Percentiles rank a stretch among this genome's conserved stretches.
Conservation (phyloP, 2,888 invertebrate genomes). For the Tineola bisselliella region DNA sequence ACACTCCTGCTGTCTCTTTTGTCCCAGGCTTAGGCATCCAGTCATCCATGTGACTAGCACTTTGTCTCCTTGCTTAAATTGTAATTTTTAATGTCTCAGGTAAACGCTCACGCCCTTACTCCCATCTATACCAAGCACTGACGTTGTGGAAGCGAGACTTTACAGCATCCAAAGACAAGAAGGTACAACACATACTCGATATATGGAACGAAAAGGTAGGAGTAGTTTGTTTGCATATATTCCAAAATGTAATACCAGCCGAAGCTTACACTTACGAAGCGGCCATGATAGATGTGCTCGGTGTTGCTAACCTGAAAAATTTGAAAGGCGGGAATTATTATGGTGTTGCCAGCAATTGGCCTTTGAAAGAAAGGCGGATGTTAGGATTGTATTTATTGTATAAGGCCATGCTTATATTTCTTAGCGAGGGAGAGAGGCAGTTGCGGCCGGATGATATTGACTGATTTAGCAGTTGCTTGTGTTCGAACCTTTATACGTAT, state of each 20-base stretch:
- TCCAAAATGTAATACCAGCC: slow-evolving; percentile 88
- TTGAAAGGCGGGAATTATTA: slow-evolving; percentile 84
- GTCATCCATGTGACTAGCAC: too few species aligned
- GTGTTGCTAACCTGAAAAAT: slow-evolving; percentile 80
- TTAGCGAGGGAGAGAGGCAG: slow-evolving; percentile 90
- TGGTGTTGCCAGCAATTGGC: slow-evolving; percentile 80
- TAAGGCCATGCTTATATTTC: slow-evolving; percentile 83
- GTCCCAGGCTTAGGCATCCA: too few species aligned
- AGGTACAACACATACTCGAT: slow-evolving; percentile 82
- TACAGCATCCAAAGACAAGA: slow-evolving; percentile 56
- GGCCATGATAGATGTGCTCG: slow-evolving; percentile 90
- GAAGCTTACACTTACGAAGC: slow-evolving; percentile 96
- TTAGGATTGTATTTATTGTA: slow-evolving; percentile 83
- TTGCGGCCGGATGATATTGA: slow-evolving; percentile 79
- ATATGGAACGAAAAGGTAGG: slow-evolving; percentile 88
- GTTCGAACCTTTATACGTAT: too few species aligned
- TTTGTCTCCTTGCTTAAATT: too few species aligned
- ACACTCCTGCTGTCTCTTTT: too few species aligned
- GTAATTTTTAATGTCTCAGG: slow-evolving; percentile 29
- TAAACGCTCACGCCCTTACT: slow-evolving; percentile 86
- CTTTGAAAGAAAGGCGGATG: slow-evolving; percentile 72
- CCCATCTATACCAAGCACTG: slow-evolving; percentile 91
- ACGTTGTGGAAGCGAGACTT: slow-evolving; percentile 68
- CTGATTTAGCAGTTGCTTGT: slow-evolving; percentile 23
- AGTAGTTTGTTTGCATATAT: slow-evolving; percentile 90